Conservation (phyloP, 2,797 vertebrate species). For the Xenentodon cancila region DNA sequence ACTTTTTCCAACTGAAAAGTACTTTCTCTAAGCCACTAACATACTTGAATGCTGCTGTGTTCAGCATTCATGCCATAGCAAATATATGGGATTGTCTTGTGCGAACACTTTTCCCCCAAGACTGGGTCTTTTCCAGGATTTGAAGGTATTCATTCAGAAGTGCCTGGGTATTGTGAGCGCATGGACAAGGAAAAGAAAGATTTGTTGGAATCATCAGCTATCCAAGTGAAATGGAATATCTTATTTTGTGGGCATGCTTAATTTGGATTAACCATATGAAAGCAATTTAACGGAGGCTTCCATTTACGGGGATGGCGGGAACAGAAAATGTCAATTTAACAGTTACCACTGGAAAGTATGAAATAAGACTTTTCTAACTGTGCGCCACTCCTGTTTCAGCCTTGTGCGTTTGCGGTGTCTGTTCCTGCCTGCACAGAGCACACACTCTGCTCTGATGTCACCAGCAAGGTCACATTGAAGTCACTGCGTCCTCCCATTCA, state of each 20-base stretch:
- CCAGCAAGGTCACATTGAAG: conserved; percentile 74
- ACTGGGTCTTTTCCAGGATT: conserved; percentile 63
- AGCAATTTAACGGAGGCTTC: conserved; percentile 77
- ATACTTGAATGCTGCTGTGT: conserved; percentile 63
- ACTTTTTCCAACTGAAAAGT: conserved; percentile 70
- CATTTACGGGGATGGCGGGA: conserved; percentile 68
- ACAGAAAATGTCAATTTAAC: conserved; percentile 79
- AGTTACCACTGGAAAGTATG: conserved; percentile 78
- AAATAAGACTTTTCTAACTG: conserved; percentile 69
- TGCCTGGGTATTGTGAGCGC: conserved; percentile 55
- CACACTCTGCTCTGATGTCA: conserved; percentile 60
- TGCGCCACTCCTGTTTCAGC: conserved; percentile 44
- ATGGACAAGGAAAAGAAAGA: conserved; percentile 62
- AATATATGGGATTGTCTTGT: conserved; percentile 72
- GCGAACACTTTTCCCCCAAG: conserved; percentile 66
- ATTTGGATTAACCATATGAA: conserved; percentile 83
- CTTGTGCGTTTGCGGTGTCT: conserved; percentile 27
- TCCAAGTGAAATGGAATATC: conserved; percentile 79
- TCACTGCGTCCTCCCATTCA: conserved; percentile 56
- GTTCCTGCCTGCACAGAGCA: conserved; percentile 20
- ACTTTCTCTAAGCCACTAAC: conserved; percentile 74
- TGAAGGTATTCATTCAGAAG: conserved; percentile 71
- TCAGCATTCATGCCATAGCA: conserved; percentile 70
- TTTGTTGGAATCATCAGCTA: conserved; percentile 73
- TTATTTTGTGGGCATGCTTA: conserved; percentile 77